Evolutionary conservation across 2,797 vertebrate genomes (phyloP).

Genomic region (Spheniscus humboldti): DNA sequence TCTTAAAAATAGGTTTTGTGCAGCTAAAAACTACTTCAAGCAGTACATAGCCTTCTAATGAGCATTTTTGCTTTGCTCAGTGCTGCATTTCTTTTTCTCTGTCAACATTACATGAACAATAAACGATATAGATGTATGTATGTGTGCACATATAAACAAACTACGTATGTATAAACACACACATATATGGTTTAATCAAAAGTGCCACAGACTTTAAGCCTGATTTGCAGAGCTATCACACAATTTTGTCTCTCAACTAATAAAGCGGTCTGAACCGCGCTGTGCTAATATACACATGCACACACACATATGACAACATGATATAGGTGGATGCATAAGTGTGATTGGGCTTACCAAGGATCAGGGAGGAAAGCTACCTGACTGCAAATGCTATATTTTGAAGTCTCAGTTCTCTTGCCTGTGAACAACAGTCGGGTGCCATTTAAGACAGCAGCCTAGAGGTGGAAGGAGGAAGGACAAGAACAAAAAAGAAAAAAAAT

Average conservation of each 20-base stretch:
- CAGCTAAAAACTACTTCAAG: neutral
- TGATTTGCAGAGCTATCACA: neutral
- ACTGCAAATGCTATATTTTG: neutral
- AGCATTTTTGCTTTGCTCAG: neutral
- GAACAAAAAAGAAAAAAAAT: neutral
- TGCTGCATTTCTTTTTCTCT: neutral
- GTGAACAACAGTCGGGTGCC: neutral
- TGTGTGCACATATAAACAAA: neutral
- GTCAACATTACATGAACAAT: neutral
- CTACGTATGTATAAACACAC: neutral
- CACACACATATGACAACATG: neutral
- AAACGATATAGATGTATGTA: neutral
- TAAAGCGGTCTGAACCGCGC: rapidly evolving
- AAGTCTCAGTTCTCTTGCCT: neutral
- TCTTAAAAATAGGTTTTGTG: neutral
- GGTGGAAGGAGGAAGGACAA: neutral
- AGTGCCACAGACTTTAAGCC: neutral
- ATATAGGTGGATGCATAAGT: neutral
- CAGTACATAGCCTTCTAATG: neutral
- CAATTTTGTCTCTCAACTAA: neutral
- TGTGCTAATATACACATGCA: neutral
- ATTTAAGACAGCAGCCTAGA: neutral
- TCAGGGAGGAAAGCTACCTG: neutral
- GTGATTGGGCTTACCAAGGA: neutral
- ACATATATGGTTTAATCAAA: neutral